Base-by-base conservation (phyloP, 2,797 vertebrate species). In the Mycteria americana region DNA sequence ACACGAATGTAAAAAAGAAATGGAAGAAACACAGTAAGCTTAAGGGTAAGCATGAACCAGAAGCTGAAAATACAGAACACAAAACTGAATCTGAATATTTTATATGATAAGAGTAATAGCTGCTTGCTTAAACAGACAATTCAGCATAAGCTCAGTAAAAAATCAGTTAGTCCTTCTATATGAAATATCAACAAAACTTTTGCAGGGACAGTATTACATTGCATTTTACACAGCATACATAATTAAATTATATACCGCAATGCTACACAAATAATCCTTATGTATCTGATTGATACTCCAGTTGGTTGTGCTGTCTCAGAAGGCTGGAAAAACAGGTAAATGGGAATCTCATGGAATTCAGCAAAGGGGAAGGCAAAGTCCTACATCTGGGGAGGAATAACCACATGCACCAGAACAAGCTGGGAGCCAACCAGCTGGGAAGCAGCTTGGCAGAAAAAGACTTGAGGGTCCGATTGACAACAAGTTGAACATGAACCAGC, bases 181-280 rank as follows among this genome's bases (percentile, higher is more conserved):
- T 25, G 19, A 68, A 84, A 57, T 53, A 46, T 12, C 53, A 59
- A 46, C 7, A 64, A 48, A 67, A 57, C 9, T 62, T 79, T 35
- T 89, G 7, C 63, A 60, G 31, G 35, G 13, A 54, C 13, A 23
- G 30, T 70, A 62, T 51, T 75, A 18, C 7, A 11, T 76, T 43
- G 12, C 13, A 37, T 80, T 70, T 57, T 35, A 53, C 39, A 35
- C 5, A 46, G 14, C 5, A 45, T 14, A 33, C 5, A 13, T 41
- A 60, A 74, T 59, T 73, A 63, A 57, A 33, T 30, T 70, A 79
- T 3, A 4, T 21, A 23, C n/a, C 33, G 60, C 19, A 37, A 10
- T 4, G 4, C 5, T 54, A 50, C 28, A 43, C 3, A 53, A 37
- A n/a, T 16, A 65, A 41, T 56, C 17, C 13, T 1, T 0, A 24